Evolutionary conservation across 2,113 vertebrate species (phyloP).

Genomic region (Leuciscus idus): DNA sequence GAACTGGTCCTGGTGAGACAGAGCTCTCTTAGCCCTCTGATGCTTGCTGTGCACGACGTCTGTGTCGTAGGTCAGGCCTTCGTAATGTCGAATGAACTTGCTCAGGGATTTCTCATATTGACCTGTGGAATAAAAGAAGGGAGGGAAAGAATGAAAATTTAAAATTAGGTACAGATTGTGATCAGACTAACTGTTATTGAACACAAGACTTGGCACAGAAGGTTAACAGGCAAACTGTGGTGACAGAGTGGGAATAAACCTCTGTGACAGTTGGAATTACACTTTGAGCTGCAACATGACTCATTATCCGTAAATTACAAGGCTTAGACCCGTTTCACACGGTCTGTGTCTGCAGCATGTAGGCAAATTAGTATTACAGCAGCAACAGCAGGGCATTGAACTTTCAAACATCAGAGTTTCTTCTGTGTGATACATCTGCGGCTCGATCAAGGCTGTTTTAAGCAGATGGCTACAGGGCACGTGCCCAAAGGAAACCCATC

Average conservation of each 20-base stretch:
- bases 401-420: not conserved
- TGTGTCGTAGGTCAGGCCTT: constrained; percentile 91
- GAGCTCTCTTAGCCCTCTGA: constrained; percentile 94
- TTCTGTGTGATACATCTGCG: not conserved
- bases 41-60: constrained; percentile 91
- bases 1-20: constrained; percentile 85
- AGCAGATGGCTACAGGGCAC: not conserved
- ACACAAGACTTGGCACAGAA: not conserved
- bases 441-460: not conserved
- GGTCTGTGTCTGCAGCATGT: not conserved
- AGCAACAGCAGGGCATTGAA: not conserved
- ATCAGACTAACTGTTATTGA: not conserved
- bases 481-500: not conserved
- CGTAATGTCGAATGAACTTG: constrained; percentile 94
- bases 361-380: not conserved
- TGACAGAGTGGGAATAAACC: not conserved
- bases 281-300: not conserved
- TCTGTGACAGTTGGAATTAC: not conserved
- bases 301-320: not conserved
- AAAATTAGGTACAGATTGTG: not conserved
- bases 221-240: not conserved
- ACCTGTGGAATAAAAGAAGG: constrained; percentile 70
- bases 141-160: not conserved
- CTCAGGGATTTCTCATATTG: constrained; percentile 87
- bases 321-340: not conserved